Percentiles rank a stretch among this genome's conserved stretches.
Conservation (phyloP, 2,888 invertebrate species). For the Ceramica pisi region DNA sequence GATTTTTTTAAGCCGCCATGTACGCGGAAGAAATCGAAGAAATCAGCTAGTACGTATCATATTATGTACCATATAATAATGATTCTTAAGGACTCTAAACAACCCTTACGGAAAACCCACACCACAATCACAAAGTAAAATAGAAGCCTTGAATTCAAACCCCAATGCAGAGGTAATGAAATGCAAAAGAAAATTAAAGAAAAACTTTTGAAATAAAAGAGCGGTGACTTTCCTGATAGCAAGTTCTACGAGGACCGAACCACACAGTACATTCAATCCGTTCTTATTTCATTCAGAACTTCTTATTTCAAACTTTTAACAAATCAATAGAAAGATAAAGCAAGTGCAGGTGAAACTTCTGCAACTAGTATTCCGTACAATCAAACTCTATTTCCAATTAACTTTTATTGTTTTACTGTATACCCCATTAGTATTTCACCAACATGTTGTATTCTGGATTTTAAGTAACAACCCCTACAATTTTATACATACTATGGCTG, state of each 20-base stretch:
- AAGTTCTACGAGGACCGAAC: constrained; percentile 24
- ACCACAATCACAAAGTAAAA: constrained; percentile 25
- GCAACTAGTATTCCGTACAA: constrained; percentile 8
- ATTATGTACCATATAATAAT: no score
- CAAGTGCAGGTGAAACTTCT: neutral
- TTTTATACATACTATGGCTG: no score
- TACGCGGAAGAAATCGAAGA: no score
- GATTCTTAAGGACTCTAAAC: no score
- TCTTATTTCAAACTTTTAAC: constrained; percentile 23
- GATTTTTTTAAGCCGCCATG: no score
- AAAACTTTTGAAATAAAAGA: constrained; percentile 44
- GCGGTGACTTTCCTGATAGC: constrained; percentile 17
- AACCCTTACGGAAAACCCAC: no score
- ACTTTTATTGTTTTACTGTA: neutral
- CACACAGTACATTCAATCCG: constrained; percentile 16
- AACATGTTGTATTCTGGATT: neutral
- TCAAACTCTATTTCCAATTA: neutral
- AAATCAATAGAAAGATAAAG: constrained; percentile 1
- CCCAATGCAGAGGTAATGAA: constrained; percentile 12
- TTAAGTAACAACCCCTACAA: no score
- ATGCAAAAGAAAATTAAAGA: constrained; percentile 31
- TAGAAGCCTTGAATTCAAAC: constrained; percentile 16
- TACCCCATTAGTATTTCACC: neutral
- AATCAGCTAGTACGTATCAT: no score
- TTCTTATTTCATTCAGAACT: constrained; percentile 22